Conservation (phyloP, 1,140 invertebrate genomes). For the Diorhabda elongata region DNA sequence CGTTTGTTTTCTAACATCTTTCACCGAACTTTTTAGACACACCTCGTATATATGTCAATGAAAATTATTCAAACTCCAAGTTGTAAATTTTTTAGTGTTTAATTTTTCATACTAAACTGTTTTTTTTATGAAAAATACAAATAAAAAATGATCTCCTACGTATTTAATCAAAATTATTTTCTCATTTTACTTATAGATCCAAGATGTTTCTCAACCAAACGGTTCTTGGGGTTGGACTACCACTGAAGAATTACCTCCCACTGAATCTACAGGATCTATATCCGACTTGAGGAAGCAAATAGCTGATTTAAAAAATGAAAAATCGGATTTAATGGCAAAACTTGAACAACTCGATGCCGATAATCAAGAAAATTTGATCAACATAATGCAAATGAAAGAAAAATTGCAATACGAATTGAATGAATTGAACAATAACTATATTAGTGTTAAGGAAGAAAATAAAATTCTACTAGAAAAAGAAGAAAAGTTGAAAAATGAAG, state of each 20-base stretch:
- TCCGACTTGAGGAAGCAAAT: slow-evolving; percentile 27
- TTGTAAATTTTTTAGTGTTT: too few relatives aligned
- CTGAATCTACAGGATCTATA: slow-evolving; percentile 5
- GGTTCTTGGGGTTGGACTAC: slow-evolving; percentile 23
- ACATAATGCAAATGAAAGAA: slow-evolving; percentile 45
- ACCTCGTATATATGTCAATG: too few relatives aligned
- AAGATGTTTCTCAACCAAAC: background rate
- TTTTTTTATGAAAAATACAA: too few relatives aligned
- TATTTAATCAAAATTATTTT: too few relatives aligned
- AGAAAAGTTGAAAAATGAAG: slow-evolving; percentile 31
- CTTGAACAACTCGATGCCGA: slow-evolving; percentile 43
- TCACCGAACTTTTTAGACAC: too few relatives aligned
- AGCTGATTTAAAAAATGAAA: slow-evolving; percentile 40
- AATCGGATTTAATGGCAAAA: slow-evolving; percentile 35
- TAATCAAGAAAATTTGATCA: slow-evolving; percentile 40
- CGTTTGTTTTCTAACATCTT: too few relatives aligned
- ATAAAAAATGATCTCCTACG: too few relatives aligned
- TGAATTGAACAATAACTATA: slow-evolving; percentile 51
- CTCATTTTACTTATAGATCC: too few relatives aligned
- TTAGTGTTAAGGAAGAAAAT: slow-evolving; percentile 46
- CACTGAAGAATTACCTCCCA: background rate
- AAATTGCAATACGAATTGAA: slow-evolving; percentile 54
- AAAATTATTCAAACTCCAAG: too few relatives aligned
- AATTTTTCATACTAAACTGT: too few relatives aligned
- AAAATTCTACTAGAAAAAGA: slow-evolving; percentile 20